Evolutionary conservation across 2,797 vertebrate genomes (phyloP), one percentile per base, ranked within the genome.

Genomic region (Chaenodraco wilsoni): DNA sequence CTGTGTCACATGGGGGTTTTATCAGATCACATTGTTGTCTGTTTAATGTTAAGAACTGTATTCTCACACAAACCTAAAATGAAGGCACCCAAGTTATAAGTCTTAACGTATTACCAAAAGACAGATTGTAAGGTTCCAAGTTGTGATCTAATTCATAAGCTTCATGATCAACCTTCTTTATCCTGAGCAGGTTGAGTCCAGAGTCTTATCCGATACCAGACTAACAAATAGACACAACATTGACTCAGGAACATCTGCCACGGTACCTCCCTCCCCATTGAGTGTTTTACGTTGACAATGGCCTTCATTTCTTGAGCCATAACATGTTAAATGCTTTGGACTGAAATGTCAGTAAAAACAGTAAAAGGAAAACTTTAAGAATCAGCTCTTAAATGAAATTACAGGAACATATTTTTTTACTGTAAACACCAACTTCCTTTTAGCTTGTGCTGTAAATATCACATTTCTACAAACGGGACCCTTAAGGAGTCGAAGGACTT

Each of bases 121-220:
- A 52, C 19, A 9, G 16, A 13, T 45, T 66, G n/a, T 19, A 33
- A 54, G 13, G 3, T 51, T 57, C 3, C 3, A 27, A 16, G 4
- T 69, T 69, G 51, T 33, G 7, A 37, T 46, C 41, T 33, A 19
- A 8, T 37, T 7, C 6, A 37, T 37, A 8, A 37, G 33, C 33
- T 37, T 37, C 33, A 37, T 37, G 33, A 37, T 37, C 33, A 37
- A 37, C 8, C 6, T 37, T 9, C 55, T 73, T 77, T 41, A 46
- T 15, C 21, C 56, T 16, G 43, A 62, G 15, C 72, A 44, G 49
- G 45, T 21, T 31, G 31, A 55, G 15, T 31, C 40, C 58, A 33
- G 52, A 19, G 9, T 74, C 62, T 70, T 64, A 68, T 82, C 67
- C 67, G 33, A 44, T 9, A 21, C 4, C 27, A 16, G 3, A 64